Evolutionary conservation across 2,888 invertebrate species (phyloP), one percentile per base, ranked within the genome.

Genomic region (Drosophila birchii): DNA sequence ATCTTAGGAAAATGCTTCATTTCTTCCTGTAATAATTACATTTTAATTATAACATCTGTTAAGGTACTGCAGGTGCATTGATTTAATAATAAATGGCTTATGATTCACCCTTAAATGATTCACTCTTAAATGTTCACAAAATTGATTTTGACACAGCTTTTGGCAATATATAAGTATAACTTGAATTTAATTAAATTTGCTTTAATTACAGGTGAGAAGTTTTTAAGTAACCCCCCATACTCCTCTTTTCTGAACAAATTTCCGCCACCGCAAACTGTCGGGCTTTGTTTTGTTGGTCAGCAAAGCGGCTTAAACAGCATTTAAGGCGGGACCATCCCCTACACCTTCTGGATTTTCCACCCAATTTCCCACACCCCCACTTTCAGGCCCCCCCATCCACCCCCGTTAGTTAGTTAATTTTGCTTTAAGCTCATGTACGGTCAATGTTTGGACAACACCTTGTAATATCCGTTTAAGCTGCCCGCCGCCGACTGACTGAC

Each of bases 401-500:
- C 44, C 43, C 62, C 56, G 79, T 72, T 72, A 70, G 78, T 75
- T 83, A 76, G 80, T 80, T 83, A 81, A 90, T 85, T 81, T 85
- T n/a, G 79, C 83, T 83, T 88, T 84, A 83, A 84, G 84, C 84
- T 87, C 91, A 91, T 91, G 90, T 90, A 85, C 87, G 85, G 90
- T 90, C 91, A 91, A 91, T 91, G 91, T 91, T 91, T 89, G 84
- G 77, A 78, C 81, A 86, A 86, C 91, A 90, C 89, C 90, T 91
- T 90, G 84, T 84, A 90, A 91, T 90, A 90, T 91, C 91, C 91
- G 88, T 71, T 80, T 80, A 87, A 78, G 77, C 76, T 76, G 73
- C 75, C 69, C 75, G 86, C 78, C 55, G 70, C 57, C 70, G 53
- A 44, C 78, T 80, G 78, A 82, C 83, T 80, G 78, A 82, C 87